These are phyloP conservation scores for Chaetogeoica ovagalla DNA, from an alignment of 2,888 invertebrate genomes.

Conservation along the genomic window DNA sequence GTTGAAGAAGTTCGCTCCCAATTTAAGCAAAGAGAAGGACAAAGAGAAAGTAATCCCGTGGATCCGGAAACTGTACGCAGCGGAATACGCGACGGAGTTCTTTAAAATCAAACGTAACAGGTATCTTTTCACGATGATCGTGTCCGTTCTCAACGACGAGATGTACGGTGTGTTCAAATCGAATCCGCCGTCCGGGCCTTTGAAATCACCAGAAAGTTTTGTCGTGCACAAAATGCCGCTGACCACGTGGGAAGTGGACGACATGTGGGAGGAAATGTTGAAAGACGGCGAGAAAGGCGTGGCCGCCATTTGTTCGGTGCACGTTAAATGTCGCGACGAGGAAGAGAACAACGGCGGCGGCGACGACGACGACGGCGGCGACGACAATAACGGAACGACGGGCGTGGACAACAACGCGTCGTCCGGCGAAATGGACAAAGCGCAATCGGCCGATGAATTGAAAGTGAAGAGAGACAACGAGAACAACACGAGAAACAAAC, in stretches of 20 bases:
- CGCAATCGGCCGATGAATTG: not conserved
- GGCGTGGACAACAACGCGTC: too few species aligned
- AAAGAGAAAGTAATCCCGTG: slow-evolving; percentile 60
- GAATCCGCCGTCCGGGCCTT: slow-evolving; percentile 54
- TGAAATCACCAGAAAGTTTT: slow-evolving; percentile 39
- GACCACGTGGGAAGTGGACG: too few species aligned
- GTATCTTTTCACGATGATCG: slow-evolving; percentile 56
- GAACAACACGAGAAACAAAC: not conserved
- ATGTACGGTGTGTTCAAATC: slow-evolving; percentile 54
- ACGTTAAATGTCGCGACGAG: slow-evolving; percentile 7
- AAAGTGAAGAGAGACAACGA: not conserved
- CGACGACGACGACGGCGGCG: not conserved
- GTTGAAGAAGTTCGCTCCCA: slow-evolving; percentile 60
- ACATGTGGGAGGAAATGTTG: slow-evolving; percentile 46
- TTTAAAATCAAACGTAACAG: slow-evolving; percentile 62
- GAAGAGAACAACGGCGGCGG: not conserved
- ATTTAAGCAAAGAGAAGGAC: slow-evolving; percentile 58
- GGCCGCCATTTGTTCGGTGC: not conserved
- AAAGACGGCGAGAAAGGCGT: not conserved
- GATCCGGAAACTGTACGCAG: slow-evolving; percentile 62
- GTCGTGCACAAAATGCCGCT: not conserved
- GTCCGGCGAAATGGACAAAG: not conserved
- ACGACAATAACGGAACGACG: not conserved
- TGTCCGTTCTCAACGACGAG: slow-evolving; percentile 55
- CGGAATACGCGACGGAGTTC: slow-evolving; percentile 62